Base-by-base conservation (phyloP, 1,140 invertebrate species). In the Chironomus tepperi region DNA sequence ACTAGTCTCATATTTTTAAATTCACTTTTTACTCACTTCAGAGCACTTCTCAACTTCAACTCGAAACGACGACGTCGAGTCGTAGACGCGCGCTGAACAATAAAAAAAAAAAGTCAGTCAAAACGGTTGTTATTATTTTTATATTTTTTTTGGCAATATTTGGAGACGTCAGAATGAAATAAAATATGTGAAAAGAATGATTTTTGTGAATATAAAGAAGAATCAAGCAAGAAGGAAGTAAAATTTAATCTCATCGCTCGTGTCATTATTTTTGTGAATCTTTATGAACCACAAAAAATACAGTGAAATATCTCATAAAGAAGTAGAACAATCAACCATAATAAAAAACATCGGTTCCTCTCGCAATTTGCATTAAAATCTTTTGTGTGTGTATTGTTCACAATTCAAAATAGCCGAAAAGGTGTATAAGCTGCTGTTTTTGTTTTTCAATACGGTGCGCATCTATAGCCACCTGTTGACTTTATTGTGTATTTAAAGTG, bases 311-410 rank as follows among this genome's bases (percentile, higher is more conserved):
- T n/a, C 8, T n/a, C 12, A 57, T 57, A 57, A n/a, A n/a, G n/a
- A 10, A n/a, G 47, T 57, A 57, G n/a, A 57, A 57, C 47, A 57
- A 34, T 57, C n/a, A 57, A 15, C 3, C n/a, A 57, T n/a, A 57
- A 3, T 57, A 8, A 47, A 9, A 47, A 57, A n/a, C 7, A 57
- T 12, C 47, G 47, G 47, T 57, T 57, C 47, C 47, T 57, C 47
- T 57, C 47, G n/a, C 47, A 57, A 57, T 57, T 57, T 57, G 47
- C 47, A 57, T 57, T 57, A 57, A 57, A 57, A 57, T 57, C 47
- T 57, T 57, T 34, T 34, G 24, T 34, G 24, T 34, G 24, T 34
- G 24, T 34, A 34, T 34, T 34, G 24, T 34, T 34, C 24, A 2
- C 24, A 34, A 34, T 34, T 34, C 5, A 34, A 34, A 34, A 34